Conservation (phyloP, 1,140 invertebrate species). For the Parapsyche elsis region DNA sequence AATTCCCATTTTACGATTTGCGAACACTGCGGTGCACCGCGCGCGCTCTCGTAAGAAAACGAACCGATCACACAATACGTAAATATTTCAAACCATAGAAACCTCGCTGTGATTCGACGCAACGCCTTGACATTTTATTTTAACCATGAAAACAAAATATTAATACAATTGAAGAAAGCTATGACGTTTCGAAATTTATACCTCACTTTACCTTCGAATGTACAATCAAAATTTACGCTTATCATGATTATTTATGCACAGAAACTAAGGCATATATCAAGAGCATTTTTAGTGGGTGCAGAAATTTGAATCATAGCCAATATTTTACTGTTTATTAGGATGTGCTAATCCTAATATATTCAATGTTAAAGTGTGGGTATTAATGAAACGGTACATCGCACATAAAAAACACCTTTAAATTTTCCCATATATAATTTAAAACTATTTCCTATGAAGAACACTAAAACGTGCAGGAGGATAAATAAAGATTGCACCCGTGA, state of each 20-base stretch:
- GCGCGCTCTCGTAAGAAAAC: too few species aligned
- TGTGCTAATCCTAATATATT: neutral
- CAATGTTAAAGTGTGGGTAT: conserved; percentile 8
- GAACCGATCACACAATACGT: too few species aligned
- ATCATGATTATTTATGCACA: conserved; percentile 2
- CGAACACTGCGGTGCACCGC: too few species aligned
- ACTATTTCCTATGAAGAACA: too few species aligned
- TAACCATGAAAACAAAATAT: neutral
- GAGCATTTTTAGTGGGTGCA: neutral
- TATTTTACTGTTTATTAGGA: neutral
- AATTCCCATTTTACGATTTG: neutral
- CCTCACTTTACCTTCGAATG: neutral
- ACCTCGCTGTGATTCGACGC: too few species aligned
- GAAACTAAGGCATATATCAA: conserved; percentile 1
- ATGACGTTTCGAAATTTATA: neutral
- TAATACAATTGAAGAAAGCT: conserved; percentile 3
- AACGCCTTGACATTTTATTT: conserved; percentile 6
- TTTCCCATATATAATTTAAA: too few species aligned
- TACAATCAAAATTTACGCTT: conserved; percentile 10
- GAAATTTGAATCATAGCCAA: conserved; percentile 17
- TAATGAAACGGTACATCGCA: too few species aligned
- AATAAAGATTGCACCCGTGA: too few species aligned
- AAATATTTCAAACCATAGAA: too few species aligned
- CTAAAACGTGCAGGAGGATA: too few species aligned
- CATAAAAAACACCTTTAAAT: too few species aligned